Base-by-base conservation (phyloP, 2,888 invertebrate genomes). In the Crepidodera aurea region DNA sequence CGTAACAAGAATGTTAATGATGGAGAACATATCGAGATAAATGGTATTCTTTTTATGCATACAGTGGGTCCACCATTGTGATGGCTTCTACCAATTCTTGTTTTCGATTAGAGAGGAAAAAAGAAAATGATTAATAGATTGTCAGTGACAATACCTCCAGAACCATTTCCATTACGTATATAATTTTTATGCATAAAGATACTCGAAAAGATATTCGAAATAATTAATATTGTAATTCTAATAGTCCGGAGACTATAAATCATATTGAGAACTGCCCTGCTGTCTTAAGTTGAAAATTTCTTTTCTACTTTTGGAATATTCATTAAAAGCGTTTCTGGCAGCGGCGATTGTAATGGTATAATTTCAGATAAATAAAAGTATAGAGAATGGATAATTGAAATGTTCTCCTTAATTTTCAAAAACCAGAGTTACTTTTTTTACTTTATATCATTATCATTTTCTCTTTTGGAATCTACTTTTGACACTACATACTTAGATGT, bases 191-290 rank as follows among this genome's bases (percentile, higher is more conserved):
- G 57, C 64, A 58, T 48, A 60, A 60, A 32, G 56, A 60, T 64
- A 60, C 48, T 56, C 42, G n/a, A 63, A 59, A 60, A 44, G 60
- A 64, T 56, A 60, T 60, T 60, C 56, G 22, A 60, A 57, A 57
- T 57, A 66, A 66, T 68, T 68, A 66, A 67, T 61, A 63, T 66
- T 64, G 50, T 60, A 60, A 63, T 66, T 64, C 54, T 62, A 65
- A 69, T 62, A 6, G 64, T 59, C 51, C 60, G 34, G 55, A n/a
- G n/a, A n/a, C 44, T 60, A 67, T 67, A 67, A 67, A 69, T 67
- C 66, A 67, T 46, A 46, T 15, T 12, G 16, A 19, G 34, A 39
- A 53, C 34, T 19, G 51, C 34, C 37, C 51, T 22, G 37, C 22
- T 51, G 51, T 51, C 46, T 25, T 3, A 12, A 27, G 12, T 25